Base-by-base conservation (phyloP, 2,797 vertebrate genomes). In the Falco concolor region DNA sequence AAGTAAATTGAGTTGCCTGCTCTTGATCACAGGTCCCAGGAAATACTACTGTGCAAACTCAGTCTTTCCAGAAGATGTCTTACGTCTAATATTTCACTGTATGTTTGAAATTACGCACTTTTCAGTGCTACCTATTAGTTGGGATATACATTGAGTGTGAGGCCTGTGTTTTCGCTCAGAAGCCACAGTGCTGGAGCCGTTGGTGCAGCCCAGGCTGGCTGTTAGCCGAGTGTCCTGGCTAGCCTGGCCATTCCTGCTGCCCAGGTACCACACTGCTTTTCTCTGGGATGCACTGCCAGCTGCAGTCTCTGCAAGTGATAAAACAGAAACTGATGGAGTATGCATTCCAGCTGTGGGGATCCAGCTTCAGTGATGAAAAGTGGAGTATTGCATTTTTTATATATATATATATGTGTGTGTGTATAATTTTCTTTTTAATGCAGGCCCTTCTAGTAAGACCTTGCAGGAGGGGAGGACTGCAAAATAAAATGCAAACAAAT, bases 161-260 rank as follows among this genome's bases (percentile, higher is more conserved):
- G 47, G 56, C 47, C 13, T 0, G 2, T 22, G 57, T 12, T 32
- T 22, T 19, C 2, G 2, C 40, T 47, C n/a, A 3, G 49, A 6
- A 20, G 21, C 38, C 2, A 2, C 9, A 1, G 28, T 28, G 19
- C 30, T 30, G 2, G 24, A 9, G 50, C 27, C 0, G 3, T 22
- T 13, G 67, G 27, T 8, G 57, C 49, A 1, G 49, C 2, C 14
- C 17, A 5, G 17, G 63, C 42, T 22, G 61, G 40, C 42, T 45
- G 40, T 13, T 3, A 25, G 40, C 50, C 1, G 6, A 4, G 34
- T 11, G 52, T 21, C 52, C 52, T 44, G 36, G 34, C 17, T 25
- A 10, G 27, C 42, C 12, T 63, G 8, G 52, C 3, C 1, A 27
- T 4, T 15, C 5, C 50, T 24, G 56, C 65, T 30, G 10, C 21